Conservation (phyloP, 2,888 invertebrate genomes). For the Sinodicranocentrus sp. region DNA sequence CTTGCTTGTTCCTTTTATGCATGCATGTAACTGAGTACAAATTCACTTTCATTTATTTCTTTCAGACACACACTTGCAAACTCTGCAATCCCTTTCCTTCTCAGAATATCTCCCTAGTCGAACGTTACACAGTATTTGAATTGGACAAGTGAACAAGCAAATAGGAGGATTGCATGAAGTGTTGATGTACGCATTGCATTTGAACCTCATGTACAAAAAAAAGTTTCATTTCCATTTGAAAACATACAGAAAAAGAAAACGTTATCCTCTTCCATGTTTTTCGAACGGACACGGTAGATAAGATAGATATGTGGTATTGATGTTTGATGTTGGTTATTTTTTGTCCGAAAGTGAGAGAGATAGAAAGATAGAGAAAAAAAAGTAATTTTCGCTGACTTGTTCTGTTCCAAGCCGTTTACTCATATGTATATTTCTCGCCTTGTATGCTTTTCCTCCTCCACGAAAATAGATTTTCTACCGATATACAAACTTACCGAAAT, state of each 20-base stretch:
- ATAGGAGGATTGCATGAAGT: background rate
- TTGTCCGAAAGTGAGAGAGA: too few species aligned
- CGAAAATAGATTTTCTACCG: background rate
- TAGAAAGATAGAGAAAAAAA: too few species aligned
- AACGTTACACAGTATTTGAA: slow-evolving; percentile 7
- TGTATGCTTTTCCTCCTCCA: background rate
- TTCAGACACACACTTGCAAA: background rate
- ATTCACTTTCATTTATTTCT: slow-evolving; percentile 1
- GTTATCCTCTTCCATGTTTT: too few species aligned
- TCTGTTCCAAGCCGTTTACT: background rate
- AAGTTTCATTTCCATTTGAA: too few species aligned
- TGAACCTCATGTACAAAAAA: too few species aligned
- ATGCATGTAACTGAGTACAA: background rate
- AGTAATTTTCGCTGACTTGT: slow-evolving; percentile 1
- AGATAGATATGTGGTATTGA: too few species aligned
- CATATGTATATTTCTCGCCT: background rate
- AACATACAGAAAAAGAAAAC: too few species aligned
- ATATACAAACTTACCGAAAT: too few species aligned
- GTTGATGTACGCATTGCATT: slow-evolving; percentile 42
- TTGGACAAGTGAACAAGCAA: slow-evolving; percentile 17
- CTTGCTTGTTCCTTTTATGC: too few species aligned
- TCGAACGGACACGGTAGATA: too few species aligned
- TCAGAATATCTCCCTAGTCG: slow-evolving; percentile 9
- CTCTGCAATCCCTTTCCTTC: too few species aligned
- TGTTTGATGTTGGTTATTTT: too few species aligned